Percentiles rank a stretch among this genome's conserved stretches.
Conservation (phyloP, 2,888 invertebrate genomes). For the Caenorhabditis sp. region DNA sequence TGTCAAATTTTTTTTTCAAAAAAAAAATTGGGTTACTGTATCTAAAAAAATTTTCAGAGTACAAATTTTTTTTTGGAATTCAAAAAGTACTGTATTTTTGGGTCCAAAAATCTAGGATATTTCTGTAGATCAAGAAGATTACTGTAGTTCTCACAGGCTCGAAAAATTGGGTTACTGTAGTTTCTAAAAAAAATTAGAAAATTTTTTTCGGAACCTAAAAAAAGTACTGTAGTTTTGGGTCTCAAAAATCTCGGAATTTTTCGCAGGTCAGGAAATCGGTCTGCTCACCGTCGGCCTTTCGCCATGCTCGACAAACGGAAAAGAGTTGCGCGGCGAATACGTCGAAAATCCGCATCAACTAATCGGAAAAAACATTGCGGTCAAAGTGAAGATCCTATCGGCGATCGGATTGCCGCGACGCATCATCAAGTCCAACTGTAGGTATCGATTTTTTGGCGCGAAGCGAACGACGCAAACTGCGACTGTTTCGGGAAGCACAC, state of each 20-base stretch:
- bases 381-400: slow-evolving; percentile 74
- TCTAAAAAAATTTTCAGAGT: no score
- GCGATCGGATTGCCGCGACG: slow-evolving; percentile 74
- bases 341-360: slow-evolving; percentile 74
- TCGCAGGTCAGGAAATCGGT: slow-evolving; percentile 67
- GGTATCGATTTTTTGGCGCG: slow-evolving; percentile 74
- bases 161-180: no score
- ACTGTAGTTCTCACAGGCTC: no score
- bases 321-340: slow-evolving; percentile 74
- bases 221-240: no score
- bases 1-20: no score
- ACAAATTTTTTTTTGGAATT: no score
- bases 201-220: no score
- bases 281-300: slow-evolving; percentile 73
- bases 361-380: slow-evolving; percentile 73
- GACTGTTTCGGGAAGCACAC: slow-evolving; percentile 72
- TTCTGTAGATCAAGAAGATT: no score
- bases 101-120: no score
- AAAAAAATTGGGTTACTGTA: no score
- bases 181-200: no score
- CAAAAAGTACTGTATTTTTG: no score
- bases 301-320: slow-evolving; percentile 74
- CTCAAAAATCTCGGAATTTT: slow-evolving; percentile 53
- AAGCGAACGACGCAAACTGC: slow-evolving; percentile 54
- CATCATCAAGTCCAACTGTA: slow-evolving; percentile 72